Evolutionary conservation across 92 coral and sea anemone genomes (phyloP).

Genomic region (Heteractis magnifica): DNA sequence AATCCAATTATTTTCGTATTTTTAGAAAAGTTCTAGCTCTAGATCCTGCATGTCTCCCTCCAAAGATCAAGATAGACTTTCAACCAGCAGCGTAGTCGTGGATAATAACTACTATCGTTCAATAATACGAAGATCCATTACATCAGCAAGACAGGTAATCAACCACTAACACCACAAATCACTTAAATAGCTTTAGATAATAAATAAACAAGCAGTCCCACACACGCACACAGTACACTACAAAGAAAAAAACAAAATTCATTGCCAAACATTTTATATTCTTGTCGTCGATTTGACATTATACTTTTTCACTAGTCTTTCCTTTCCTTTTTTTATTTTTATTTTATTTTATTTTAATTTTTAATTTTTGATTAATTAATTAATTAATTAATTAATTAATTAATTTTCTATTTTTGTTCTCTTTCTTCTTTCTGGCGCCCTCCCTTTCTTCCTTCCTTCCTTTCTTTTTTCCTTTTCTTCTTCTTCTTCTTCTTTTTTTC

Average conservation of each 20-base stretch:
- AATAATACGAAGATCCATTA: slow-evolving; percentile 17
- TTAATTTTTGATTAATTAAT: no score
- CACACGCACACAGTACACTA: no score
- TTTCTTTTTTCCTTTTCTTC: background rate
- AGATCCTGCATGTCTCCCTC: background rate
- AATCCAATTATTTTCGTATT: background rate
- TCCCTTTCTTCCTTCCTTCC: background rate
- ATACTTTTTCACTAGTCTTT: no score
- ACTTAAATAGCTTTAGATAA: no score
- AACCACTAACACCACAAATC: background rate
- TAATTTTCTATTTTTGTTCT: background rate
- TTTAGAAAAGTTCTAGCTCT: background rate
- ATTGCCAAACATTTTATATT: no score
- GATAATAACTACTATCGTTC: slow-evolving; percentile 28
- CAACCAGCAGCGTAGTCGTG: background rate
- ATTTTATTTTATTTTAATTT: no score
- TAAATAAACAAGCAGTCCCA: no score
- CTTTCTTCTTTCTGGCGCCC: background rate
- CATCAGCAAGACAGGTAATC: slow-evolving; percentile 26
- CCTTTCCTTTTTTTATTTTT: no score
- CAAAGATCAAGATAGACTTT: background rate
- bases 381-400: no score
- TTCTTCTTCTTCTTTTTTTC: background rate
- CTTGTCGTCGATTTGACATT: no score
- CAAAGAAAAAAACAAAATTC: no score